A percentile compares a stretch with the other conserved stretches of the same genome.
phyloP scores from a whole-genome alignment of 1,140 invertebrate genomes.

The Whitmania pigra region DNA sequence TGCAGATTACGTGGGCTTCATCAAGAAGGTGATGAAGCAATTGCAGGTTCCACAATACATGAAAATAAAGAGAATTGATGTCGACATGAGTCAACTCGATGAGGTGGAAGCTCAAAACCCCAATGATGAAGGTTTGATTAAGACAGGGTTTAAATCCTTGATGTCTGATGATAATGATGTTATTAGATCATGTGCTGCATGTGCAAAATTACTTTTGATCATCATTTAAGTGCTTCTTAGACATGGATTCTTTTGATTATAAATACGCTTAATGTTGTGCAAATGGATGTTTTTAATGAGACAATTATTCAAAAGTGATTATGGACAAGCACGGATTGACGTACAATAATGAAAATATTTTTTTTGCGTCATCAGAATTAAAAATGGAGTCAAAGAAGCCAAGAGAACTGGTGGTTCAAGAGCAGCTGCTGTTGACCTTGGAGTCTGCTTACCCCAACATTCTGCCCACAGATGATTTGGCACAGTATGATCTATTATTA shows the following conservation, averaged over 20 bases:
- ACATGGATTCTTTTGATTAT: no score
- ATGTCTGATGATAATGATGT: no score
- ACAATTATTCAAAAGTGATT: no score
- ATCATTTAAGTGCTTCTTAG: no score
- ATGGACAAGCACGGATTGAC: neutral
- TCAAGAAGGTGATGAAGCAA: slow-evolving; percentile 93
- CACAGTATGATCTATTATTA: slow-evolving; percentile 56
- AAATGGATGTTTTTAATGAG: no score
- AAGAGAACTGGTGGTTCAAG: slow-evolving; percentile 46
- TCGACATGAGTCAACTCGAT: slow-evolving; percentile 78
- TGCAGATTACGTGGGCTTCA: slow-evolving; percentile 94
- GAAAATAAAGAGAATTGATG: slow-evolving; percentile 68
- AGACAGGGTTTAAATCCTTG: no score
- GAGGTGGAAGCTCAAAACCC: slow-evolving; percentile 42
- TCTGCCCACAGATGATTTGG: slow-evolving; percentile 72
- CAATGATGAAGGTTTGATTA: neutral
- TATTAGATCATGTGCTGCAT: no score
- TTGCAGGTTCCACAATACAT: slow-evolving; percentile 72
- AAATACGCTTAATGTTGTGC: no score
- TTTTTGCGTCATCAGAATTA: neutral
- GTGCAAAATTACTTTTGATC: no score
- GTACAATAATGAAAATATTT: neutral
- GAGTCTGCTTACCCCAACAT: slow-evolving; percentile 96
- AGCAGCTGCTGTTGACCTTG: slow-evolving; percentile 81
- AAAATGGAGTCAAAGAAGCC: slow-evolving; percentile 35